Conservation (phyloP, 1,140 invertebrate genomes). For the Lycorma delicatula region DNA sequence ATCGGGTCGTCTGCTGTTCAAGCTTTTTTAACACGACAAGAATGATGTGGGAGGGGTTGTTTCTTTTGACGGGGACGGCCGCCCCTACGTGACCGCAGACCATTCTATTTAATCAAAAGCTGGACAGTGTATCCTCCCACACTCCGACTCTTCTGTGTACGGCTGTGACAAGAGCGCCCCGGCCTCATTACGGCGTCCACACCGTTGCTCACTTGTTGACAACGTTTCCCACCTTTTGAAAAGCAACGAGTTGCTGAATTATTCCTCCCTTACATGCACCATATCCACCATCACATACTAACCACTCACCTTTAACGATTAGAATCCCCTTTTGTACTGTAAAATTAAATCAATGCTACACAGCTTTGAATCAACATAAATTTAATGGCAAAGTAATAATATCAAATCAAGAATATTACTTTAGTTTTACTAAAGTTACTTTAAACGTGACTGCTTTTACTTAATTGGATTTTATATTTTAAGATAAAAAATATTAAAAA, state of each 20-base stretch:
- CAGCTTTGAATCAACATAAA: too few relatives aligned
- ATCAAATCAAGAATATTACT: too few relatives aligned
- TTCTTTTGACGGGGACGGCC: conserved; percentile 1
- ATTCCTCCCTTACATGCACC: neutral
- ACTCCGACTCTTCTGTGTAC: neutral
- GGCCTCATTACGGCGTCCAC: neutral
- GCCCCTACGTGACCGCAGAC: conserved; percentile 1
- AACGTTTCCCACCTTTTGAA: neutral
- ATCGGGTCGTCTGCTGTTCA: too few relatives aligned
- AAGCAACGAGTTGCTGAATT: neutral
- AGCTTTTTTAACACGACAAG: too few relatives aligned
- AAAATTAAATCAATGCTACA: too few relatives aligned
- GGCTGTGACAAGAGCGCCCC: neutral
- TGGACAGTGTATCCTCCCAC: neutral
- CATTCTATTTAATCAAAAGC: conserved; percentile 6
- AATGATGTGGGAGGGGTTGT: neutral
- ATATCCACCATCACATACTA: neutral
- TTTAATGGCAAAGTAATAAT: too few relatives aligned
- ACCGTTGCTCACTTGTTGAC: conserved; percentile 1
- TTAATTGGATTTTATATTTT: too few relatives aligned
- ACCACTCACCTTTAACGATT: too few relatives aligned
- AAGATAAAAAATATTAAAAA: too few relatives aligned
- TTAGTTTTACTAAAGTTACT: too few relatives aligned
- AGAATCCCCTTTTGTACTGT: too few relatives aligned
- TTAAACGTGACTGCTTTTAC: too few relatives aligned